phyloP scores from a whole-genome alignment of 2,888 invertebrate species.

The Coenonympha arcania region DNA sequence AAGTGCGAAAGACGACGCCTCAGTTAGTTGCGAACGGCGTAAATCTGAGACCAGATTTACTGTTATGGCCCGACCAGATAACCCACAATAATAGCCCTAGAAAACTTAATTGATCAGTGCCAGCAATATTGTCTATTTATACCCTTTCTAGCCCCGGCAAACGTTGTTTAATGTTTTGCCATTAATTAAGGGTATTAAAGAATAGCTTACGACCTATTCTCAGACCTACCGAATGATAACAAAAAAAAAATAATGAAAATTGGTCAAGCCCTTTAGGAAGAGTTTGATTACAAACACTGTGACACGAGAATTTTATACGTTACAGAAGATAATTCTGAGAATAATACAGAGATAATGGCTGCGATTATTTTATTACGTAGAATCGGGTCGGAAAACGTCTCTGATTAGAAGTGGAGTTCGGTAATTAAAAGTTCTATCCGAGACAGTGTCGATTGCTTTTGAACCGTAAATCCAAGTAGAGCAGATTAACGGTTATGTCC shows the following conservation, averaged over 20 bases:
- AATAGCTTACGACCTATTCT: too few species aligned
- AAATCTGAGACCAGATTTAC: conserved; percentile 69
- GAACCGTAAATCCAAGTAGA: not conserved
- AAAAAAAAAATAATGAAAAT: too few species aligned
- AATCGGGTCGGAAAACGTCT: too few species aligned
- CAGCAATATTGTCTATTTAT: not conserved
- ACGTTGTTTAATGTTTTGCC: too few species aligned
- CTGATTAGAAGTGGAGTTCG: not conserved
- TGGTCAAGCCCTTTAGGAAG: too few species aligned
- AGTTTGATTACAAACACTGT: too few species aligned
- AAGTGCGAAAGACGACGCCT: conserved; percentile 48
- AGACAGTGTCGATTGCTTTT: not conserved
- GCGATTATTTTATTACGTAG: too few species aligned
- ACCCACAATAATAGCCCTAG: conserved; percentile 30
- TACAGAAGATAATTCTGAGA: too few species aligned
- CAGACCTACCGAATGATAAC: too few species aligned
- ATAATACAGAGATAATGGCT: too few species aligned
- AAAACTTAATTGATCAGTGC: conserved; percentile 1
- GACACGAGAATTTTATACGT: too few species aligned
- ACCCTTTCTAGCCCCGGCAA: not conserved
- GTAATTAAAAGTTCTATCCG: conserved; percentile 3
- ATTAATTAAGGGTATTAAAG: too few species aligned
- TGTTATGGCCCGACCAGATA: conserved; percentile 59
- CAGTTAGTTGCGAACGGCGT: conserved; percentile 45
- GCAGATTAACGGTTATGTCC: not conserved